Evolutionary conservation across 2,797 vertebrate species (phyloP).

Genomic region (Mormyrops boulengeri): DNA sequence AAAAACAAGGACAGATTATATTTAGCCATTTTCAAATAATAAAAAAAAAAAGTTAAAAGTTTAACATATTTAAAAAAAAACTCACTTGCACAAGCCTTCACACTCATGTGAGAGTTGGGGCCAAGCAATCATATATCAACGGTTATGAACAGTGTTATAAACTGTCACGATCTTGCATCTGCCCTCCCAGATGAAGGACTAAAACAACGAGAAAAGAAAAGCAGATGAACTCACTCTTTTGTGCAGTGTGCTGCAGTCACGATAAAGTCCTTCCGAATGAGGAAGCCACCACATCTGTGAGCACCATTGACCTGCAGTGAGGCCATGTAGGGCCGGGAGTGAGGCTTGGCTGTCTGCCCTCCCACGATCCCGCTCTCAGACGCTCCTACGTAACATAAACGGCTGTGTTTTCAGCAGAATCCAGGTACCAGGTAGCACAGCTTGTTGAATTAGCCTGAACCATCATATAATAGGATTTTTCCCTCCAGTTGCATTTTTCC

Average conservation of each 20-base stretch:
- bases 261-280: constrained; percentile 15
- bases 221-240: neutral
- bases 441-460: neutral
- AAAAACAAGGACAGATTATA: neutral
- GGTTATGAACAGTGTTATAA: neutral
- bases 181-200: neutral
- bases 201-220: neutral
- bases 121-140: neutral
- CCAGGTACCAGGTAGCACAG: neutral
- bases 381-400: neutral
- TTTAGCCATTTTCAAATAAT: neutral
- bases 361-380: constrained; percentile 11
- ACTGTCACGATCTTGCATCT: neutral
- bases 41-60: neutral
- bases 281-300: constrained; percentile 12
- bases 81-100: neutral
- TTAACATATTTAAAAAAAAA: neutral
- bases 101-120: neutral
- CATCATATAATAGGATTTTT: neutral
- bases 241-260: constrained; percentile 17
- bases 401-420: neutral
- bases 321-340: constrained; percentile 24
- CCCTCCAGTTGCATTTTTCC: neutral
- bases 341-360: constrained; percentile 10
- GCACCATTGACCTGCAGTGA: neutral